phyloP scores from a whole-genome alignment of 2,797 vertebrate genomes.

The Nannoperca australis region DNA sequence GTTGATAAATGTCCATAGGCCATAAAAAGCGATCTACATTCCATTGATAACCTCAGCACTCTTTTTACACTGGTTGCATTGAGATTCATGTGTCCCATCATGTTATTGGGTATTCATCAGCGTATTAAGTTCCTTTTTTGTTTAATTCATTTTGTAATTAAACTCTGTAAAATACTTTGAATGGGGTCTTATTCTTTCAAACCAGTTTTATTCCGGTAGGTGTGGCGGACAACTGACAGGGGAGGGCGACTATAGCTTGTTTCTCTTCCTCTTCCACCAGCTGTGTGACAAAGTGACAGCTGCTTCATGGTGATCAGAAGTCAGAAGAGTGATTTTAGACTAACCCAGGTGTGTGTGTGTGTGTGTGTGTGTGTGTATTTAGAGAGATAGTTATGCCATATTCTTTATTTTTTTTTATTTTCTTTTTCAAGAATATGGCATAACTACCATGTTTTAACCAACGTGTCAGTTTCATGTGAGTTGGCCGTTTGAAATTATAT shows the following conservation, averaged over 20 bases:
- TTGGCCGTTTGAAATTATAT: not conserved
- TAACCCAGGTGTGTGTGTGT: not conserved
- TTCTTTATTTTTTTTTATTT: too few relatives aligned
- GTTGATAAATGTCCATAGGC: not conserved
- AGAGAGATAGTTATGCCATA: too few relatives aligned
- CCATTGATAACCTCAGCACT: slow-evolving; percentile 32
- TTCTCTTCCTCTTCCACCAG: not conserved
- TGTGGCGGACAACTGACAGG: not conserved
- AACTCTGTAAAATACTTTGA: slow-evolving; percentile 67
- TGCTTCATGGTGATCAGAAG: not conserved
- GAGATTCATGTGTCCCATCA: slow-evolving; percentile 35
- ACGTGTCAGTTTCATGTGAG: fast-evolving
- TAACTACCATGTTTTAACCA: not conserved
- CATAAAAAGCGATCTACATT: slow-evolving; percentile 48
- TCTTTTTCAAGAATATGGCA: not conserved
- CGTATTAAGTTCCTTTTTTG: slow-evolving; percentile 38
- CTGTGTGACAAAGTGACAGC: not conserved
- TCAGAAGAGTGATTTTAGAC: not conserved
- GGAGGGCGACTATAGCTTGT: not conserved
- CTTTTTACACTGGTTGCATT: slow-evolving; percentile 37
- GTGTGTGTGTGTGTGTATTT: not conserved
- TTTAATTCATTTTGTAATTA: slow-evolving; percentile 83
- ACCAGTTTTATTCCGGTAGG: not conserved
- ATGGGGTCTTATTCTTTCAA: slow-evolving; percentile 22
- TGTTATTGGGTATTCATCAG: slow-evolving; percentile 48